These are phyloP conservation scores for Caenorhabditis tropicalis DNA, from an alignment of 1,140 invertebrate species.

Conservation along the genomic window DNA sequence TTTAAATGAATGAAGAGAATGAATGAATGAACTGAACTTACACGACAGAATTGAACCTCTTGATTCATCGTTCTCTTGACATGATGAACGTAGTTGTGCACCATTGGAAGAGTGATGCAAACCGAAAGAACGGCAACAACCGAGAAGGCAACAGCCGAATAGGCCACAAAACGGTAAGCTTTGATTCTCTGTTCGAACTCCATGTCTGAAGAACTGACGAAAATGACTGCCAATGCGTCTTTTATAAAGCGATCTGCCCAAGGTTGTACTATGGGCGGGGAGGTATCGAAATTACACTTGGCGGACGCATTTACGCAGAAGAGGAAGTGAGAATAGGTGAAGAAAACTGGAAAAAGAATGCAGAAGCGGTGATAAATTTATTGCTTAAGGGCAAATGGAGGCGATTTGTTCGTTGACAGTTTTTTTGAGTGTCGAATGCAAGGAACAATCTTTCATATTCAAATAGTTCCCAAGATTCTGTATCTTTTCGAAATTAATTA, in stretches of 20 bases:
- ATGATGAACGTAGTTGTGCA: constrained; percentile 57
- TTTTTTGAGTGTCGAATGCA: neutral
- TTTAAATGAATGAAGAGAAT: neutral
- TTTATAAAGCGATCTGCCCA: neutral
- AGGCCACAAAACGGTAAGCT: constrained; percentile 47
- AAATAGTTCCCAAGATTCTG: too few relatives aligned
- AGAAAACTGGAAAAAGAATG: constrained; percentile 16
- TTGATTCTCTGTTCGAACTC: constrained; percentile 40
- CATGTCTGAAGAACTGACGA: constrained; percentile 7
- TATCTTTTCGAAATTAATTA: too few relatives aligned
- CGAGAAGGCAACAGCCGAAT: constrained; percentile 48
- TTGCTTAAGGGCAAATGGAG: neutral
- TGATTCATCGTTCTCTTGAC: constrained; percentile 48
- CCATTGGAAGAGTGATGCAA: constrained; percentile 57
- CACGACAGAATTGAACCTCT: constrained; percentile 54
- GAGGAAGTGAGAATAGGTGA: constrained; percentile 19
- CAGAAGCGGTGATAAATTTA: constrained; percentile 1
- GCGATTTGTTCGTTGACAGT: neutral
- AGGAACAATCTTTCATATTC: neutral
- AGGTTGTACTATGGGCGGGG: constrained; percentile 32
- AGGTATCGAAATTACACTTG: constrained; percentile 21
- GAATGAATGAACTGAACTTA: neutral
- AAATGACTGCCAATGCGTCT: neutral
- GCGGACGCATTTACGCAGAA: neutral
- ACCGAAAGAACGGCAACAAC: constrained; percentile 51